Evolutionary conservation across 2,888 invertebrate species (phyloP).

Genomic region (Amphipyra tragopoginis): DNA sequence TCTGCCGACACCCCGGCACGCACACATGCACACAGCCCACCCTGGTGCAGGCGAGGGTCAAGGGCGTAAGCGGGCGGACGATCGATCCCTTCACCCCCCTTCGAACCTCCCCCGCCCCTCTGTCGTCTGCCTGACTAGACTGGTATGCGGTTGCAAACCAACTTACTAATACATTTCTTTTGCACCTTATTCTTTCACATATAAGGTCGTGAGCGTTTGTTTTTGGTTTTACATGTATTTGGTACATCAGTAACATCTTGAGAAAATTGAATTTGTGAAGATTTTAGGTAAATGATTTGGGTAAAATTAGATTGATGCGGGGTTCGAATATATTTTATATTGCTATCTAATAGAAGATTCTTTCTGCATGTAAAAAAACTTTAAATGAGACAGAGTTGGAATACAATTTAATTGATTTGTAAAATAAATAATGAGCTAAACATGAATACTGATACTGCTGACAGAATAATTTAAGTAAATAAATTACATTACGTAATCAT

Average conservation of each 20-base stretch:
- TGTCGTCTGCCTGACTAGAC: conserved; percentile 68
- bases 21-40: conserved; percentile 47
- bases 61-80: conserved; percentile 74
- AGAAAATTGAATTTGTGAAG: conserved; percentile 37
- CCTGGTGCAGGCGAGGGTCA: conserved; percentile 75
- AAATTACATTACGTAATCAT: no score
- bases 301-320: conserved; percentile 3
- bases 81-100: conserved; percentile 63
- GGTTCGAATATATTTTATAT: neutral
- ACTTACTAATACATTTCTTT: conserved; percentile 19
- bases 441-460: no score
- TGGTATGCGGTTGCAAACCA: conserved; percentile 48
- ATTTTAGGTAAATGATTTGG: conserved; percentile 15
- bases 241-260: conserved; percentile 11
- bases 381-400: no score
- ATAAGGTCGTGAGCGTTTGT: conserved; percentile 21
- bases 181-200: conserved; percentile 17
- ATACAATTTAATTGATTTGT: no score
- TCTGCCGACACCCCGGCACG: conserved; percentile 42
- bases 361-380: neutral
- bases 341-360: neutral
- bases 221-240: conserved; percentile 7
- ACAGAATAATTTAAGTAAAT: no score
- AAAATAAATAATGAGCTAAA: no score
- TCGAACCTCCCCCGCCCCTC: conserved; percentile 34